phyloP scores from a whole-genome alignment of 2,797 vertebrate genomes.

The Bradypodion ventrale region DNA sequence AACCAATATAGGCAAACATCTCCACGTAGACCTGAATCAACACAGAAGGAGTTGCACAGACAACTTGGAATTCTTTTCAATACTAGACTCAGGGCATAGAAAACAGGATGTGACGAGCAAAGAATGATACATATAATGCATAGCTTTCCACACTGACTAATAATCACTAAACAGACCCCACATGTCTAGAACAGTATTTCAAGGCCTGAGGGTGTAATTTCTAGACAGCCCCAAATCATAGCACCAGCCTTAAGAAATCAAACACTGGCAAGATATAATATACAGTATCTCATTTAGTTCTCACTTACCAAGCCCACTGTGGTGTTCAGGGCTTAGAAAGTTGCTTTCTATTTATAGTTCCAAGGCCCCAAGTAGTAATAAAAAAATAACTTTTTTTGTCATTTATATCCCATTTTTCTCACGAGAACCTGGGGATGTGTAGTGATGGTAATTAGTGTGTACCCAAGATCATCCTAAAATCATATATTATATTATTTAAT shows the following conservation, averaged over 20 bases:
- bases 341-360: background rate
- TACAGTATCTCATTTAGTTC: background rate
- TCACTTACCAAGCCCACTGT: background rate
- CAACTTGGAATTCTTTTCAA: background rate
- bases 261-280: background rate
- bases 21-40: background rate
- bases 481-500: no score
- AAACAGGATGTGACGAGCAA: background rate
- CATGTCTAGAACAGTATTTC: background rate
- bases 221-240: background rate
- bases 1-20: background rate
- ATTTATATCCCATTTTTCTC: no score
- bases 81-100: background rate
- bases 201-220: background rate
- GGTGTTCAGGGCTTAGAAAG: background rate
- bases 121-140: background rate
- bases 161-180: conserved; percentile 3
- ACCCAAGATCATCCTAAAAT: no score
- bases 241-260: background rate
- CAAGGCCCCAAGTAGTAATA: background rate
- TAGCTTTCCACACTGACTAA: background rate
- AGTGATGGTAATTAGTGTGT: no score
- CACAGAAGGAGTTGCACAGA: background rate
- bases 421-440: no score
- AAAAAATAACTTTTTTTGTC: background rate